Evolutionary conservation across 2,888 invertebrate genomes (phyloP).

Genomic region (Drosophila hamatofila): DNA sequence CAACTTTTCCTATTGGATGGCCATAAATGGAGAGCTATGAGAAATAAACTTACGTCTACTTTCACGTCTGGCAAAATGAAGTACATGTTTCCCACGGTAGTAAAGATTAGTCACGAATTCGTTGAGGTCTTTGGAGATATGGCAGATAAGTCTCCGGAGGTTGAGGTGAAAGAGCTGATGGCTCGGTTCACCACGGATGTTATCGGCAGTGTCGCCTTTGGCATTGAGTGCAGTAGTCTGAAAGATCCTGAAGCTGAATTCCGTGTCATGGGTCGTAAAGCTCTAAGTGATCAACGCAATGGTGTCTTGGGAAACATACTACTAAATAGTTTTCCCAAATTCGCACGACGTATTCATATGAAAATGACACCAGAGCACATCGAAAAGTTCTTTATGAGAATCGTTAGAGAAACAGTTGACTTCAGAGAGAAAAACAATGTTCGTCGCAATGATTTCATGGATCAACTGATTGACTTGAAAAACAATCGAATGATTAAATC

Average conservation of each 20-base stretch:
- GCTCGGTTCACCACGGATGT: slow-evolving; percentile 86
- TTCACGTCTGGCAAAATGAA: slow-evolving; percentile 86
- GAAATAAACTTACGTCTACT: slow-evolving; percentile 85
- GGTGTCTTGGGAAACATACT: slow-evolving; percentile 29
- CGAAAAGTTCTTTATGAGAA: slow-evolving; percentile 76
- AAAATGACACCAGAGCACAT: slow-evolving; percentile 62
- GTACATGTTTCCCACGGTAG: slow-evolving; percentile 84
- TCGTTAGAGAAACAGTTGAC: slow-evolving; percentile 83
- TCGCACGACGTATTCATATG: slow-evolving; percentile 62
- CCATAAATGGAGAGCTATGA: slow-evolving; percentile 84
- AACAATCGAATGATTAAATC: slow-evolving; percentile 42
- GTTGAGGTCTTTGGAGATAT: slow-evolving; percentile 56
- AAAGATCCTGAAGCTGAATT: slow-evolving; percentile 84
- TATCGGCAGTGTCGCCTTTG: slow-evolving; percentile 86
- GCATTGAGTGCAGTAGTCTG: slow-evolving; percentile 85
- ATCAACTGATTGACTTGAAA: slow-evolving; percentile 85
- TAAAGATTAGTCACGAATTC: slow-evolving; percentile 64
- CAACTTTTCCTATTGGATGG: slow-evolving; percentile 84
- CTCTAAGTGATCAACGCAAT: slow-evolving; percentile 58
- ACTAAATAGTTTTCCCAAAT: slow-evolving; percentile 58
- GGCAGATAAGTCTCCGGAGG: slow-evolving; percentile 18
- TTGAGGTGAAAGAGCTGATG: slow-evolving; percentile 79
- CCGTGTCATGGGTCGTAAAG: slow-evolving; percentile 67
- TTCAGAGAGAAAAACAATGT: slow-evolving; percentile 81
- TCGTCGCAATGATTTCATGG: slow-evolving; percentile 86